Percentiles rank a stretch among this genome's conserved stretches.
Evolutionary conservation across 2,888 invertebrate genomes (phyloP).

Genomic region (Cyclophora albipunctata): DNA sequence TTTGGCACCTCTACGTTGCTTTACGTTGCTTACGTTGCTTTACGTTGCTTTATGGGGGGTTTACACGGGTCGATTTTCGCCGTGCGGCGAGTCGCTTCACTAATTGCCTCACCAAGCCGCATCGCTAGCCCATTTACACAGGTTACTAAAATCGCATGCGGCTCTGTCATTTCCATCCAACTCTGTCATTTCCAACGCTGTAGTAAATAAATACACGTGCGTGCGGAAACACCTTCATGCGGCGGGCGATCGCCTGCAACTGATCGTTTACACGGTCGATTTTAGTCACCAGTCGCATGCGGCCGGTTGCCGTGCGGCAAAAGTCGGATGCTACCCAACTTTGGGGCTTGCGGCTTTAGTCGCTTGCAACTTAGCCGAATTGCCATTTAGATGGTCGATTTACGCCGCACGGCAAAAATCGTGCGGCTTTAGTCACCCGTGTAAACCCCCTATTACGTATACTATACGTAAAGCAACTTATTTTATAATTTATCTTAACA

Average conservation of each 20-base stretch:
- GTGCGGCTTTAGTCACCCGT: slow-evolving; percentile 34
- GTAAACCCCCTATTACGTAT: slow-evolving; percentile 17
- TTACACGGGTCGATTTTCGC: slow-evolving; percentile 35
- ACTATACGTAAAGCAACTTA: too few relatives aligned
- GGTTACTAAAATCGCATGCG: too few relatives aligned
- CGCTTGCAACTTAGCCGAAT: slow-evolving; percentile 30
- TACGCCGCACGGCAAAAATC: slow-evolving; percentile 28
- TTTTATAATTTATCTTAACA: neutral
- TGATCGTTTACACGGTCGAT: slow-evolving; percentile 21
- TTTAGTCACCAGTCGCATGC: slow-evolving; percentile 30
- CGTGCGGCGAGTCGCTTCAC: slow-evolving; percentile 28
- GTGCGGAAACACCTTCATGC: slow-evolving; percentile 14
- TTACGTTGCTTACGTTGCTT: too few relatives aligned
- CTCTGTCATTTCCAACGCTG: too few relatives aligned
- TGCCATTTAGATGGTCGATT: slow-evolving; percentile 31
- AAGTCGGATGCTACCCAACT: slow-evolving; percentile 36
- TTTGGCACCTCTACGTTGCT: too few relatives aligned
- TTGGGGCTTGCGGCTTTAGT: slow-evolving; percentile 35
- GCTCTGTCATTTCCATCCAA: too few relatives aligned
- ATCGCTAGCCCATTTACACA: slow-evolving; percentile 21
- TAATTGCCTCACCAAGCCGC: slow-evolving; percentile 24
- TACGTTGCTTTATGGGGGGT: too few relatives aligned
- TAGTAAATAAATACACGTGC: too few relatives aligned
- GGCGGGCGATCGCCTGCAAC: slow-evolving; percentile 15
- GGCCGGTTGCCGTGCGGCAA: slow-evolving; percentile 32